Evolutionary conservation across 2,113 vertebrate genomes (phyloP).

Genomic region (Anguilla japonica): DNA sequence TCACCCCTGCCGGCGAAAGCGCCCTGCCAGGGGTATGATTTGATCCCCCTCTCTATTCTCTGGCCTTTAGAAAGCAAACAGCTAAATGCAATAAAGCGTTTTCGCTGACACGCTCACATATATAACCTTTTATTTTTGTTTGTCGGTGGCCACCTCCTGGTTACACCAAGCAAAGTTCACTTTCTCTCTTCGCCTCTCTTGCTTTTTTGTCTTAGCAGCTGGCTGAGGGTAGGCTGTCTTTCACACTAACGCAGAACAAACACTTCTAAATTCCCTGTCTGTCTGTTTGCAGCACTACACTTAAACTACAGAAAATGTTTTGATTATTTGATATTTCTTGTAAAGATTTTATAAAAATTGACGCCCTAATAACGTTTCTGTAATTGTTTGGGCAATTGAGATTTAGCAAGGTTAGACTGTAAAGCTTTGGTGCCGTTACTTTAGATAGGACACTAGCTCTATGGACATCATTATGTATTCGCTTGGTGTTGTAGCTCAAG

Average conservation of each 20-base stretch:
- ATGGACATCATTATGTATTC: too few relatives aligned
- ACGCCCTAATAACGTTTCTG: too few relatives aligned
- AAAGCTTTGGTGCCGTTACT: too few relatives aligned
- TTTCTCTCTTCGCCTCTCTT: conserved; percentile 5
- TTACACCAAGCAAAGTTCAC: conserved; percentile 38
- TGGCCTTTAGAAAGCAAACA: conserved; percentile 78
- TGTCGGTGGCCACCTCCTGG: conserved; percentile 28
- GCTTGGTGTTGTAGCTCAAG: too few relatives aligned
- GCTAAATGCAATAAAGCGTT: conserved; percentile 81
- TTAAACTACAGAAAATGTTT: background rate
- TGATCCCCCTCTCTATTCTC: conserved; percentile 54
- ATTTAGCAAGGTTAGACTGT: background rate
- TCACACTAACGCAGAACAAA: conserved; percentile 18
- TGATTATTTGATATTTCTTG: too few relatives aligned
- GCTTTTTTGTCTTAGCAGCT: conserved; percentile 13
- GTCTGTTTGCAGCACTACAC: background rate
- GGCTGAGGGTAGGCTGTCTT: background rate
- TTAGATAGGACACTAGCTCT: too few relatives aligned
- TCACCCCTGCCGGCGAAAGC: background rate
- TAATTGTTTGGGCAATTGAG: background rate
- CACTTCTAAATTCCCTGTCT: conserved; percentile 10
- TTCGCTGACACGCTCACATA: conserved; percentile 59
- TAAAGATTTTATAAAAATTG: too few relatives aligned
- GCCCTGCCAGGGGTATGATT: conserved; percentile 65
- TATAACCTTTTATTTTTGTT: conserved; percentile 30